phyloP scores from a whole-genome alignment of 1,140 invertebrate genomes.

The Nylanderia fulva region DNA sequence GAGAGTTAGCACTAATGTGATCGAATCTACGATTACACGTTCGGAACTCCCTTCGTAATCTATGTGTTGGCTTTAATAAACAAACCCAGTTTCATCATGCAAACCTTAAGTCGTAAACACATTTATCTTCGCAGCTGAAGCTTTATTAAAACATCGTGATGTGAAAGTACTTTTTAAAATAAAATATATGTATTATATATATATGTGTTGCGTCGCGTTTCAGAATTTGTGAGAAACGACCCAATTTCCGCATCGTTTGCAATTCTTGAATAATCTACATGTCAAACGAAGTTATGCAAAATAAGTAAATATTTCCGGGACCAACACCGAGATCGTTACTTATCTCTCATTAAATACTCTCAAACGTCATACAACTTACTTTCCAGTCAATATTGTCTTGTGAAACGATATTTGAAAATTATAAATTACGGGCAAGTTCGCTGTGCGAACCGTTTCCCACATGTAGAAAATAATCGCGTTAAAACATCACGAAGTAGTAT shows the following conservation, averaged over 20 bases:
- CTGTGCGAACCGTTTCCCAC: slow-evolving; percentile 36
- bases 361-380: neutral
- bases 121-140: neutral
- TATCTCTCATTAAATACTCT: neutral
- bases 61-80: slow-evolving; percentile 16
- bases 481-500: slow-evolving; percentile 29
- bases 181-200: neutral
- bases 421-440: slow-evolving; percentile 4
- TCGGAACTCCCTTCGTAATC: slow-evolving; percentile 27
- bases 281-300: too few species aligned
- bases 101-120: neutral
- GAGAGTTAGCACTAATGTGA: slow-evolving; percentile 61
- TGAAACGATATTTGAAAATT: neutral
- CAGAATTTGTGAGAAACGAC: neutral
- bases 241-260: neutral
- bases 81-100: neutral
- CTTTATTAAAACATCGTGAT: slow-evolving; percentile 2
- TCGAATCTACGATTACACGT: slow-evolving; percentile 36
- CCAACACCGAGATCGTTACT: neutral
- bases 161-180: neutral
- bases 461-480: slow-evolving; percentile 40
- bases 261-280: too few species aligned
- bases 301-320: too few species aligned
- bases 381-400: neutral
- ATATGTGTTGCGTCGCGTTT: neutral